phyloP scores from a whole-genome alignment of 2,888 invertebrate species.

The Resseliella maxima region DNA sequence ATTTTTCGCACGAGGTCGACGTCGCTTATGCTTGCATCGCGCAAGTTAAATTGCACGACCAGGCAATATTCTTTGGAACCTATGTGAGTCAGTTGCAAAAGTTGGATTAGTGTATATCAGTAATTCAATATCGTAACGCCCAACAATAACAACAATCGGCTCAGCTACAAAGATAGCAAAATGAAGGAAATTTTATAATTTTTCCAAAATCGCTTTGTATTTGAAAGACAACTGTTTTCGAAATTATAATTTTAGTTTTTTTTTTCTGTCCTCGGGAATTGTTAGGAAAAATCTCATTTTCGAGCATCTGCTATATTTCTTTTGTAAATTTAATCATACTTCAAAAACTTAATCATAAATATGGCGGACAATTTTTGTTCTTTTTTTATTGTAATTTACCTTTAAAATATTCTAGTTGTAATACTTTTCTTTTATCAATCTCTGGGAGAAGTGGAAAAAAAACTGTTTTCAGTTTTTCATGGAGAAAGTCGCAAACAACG shows the following conservation, averaged over 20 bases:
- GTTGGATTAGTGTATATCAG: slow-evolving; percentile 50
- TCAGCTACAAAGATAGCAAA: background rate
- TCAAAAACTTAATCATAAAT: too few species aligned
- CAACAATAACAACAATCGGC: background rate
- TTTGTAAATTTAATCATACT: too few species aligned
- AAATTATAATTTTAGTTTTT: too few species aligned
- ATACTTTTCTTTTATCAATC: background rate
- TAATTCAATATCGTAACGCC: slow-evolving; percentile 51
- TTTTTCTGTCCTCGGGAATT: too few species aligned
- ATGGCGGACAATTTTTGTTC: too few species aligned
- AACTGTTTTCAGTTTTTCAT: background rate
- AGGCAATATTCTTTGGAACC: background rate
- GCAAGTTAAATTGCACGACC: slow-evolving; percentile 9
- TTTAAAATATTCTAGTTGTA: too few species aligned
- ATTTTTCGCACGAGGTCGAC: background rate
- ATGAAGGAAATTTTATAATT: background rate
- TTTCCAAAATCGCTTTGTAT: background rate
- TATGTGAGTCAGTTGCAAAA: slow-evolving; percentile 20
- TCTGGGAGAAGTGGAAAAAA: background rate
- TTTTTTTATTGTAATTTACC: too few species aligned
- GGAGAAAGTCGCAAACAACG: background rate
- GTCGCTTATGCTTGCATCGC: too few species aligned
- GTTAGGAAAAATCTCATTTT: too few species aligned
- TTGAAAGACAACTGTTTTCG: background rate
- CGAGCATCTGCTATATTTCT: too few species aligned